Percentiles rank a stretch among this genome's conserved stretches.
These are phyloP conservation scores for Gnatocerus cornutus DNA, from an alignment of 2,888 invertebrate species.

Conservation along the genomic window DNA sequence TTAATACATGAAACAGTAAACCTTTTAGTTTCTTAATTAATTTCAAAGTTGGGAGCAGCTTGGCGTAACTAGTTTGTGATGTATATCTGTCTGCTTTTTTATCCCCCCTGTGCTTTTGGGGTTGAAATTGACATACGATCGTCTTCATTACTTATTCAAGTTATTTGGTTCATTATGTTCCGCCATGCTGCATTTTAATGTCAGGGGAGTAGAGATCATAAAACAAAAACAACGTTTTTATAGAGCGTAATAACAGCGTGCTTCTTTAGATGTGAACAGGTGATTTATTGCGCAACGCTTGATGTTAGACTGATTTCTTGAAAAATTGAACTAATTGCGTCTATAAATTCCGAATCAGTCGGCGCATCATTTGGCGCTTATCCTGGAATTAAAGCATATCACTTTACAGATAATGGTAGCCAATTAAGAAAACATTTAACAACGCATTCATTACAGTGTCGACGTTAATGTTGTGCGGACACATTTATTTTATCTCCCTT, in stretches of 20 bases:
- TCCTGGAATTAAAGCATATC: slow-evolving; percentile 56
- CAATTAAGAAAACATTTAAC: slow-evolving; percentile 60
- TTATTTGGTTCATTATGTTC: slow-evolving; percentile 58
- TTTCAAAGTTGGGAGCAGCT: slow-evolving; percentile 16
- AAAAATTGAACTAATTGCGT: slow-evolving; percentile 3
- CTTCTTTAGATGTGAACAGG: slow-evolving; percentile 26
- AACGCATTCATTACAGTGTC: slow-evolving; percentile 57
- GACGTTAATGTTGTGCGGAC: slow-evolving; percentile 55
- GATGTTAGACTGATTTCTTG: not conserved
- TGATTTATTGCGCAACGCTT: slow-evolving; percentile 24
- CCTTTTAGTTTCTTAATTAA: slow-evolving; percentile 42
- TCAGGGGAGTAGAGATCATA: slow-evolving; percentile 51
- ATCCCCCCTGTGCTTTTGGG: slow-evolving; percentile 22
- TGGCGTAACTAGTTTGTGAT: slow-evolving; percentile 7
- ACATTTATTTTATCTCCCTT: slow-evolving; percentile 55
- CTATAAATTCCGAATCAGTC: slow-evolving; percentile 17
- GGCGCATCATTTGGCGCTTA: slow-evolving; percentile 22
- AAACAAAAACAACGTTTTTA: slow-evolving; percentile 56
- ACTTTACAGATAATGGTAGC: slow-evolving; percentile 54
- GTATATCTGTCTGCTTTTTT: slow-evolving; percentile 17
- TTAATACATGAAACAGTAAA: slow-evolving; percentile 33
- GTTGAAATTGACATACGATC: slow-evolving; percentile 59
- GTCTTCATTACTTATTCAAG: slow-evolving; percentile 60
- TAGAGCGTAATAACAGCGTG: slow-evolving; percentile 52
- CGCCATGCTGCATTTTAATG: slow-evolving; percentile 56